Evolutionary conservation across 2,113 vertebrate genomes (phyloP).

Genomic region (Hippocampus zosterae): DNA sequence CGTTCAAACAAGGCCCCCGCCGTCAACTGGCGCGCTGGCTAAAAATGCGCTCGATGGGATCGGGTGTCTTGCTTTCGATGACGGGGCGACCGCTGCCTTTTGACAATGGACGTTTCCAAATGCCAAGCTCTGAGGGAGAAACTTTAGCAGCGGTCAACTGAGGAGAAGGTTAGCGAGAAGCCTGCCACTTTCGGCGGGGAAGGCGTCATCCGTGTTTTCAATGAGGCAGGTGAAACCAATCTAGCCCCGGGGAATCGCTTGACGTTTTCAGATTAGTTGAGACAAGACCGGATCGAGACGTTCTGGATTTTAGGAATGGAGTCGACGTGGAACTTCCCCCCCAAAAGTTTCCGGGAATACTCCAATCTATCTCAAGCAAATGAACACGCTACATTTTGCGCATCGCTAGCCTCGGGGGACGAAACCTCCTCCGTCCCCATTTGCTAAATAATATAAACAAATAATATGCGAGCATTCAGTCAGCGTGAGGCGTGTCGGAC

Average conservation of each 20-base stretch:
- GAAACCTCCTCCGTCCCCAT: too few relatives aligned
- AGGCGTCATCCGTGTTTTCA: slow-evolving; percentile 31
- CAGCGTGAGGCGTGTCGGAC: too few relatives aligned
- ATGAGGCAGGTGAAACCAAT: slow-evolving; percentile 18
- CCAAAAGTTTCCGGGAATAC: slow-evolving; percentile 18
- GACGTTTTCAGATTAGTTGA: slow-evolving; percentile 29
- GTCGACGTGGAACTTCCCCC: slow-evolving; percentile 5
- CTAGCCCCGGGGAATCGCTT: slow-evolving; percentile 42
- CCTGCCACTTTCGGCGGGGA: slow-evolving; percentile 21
- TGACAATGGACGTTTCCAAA: slow-evolving; percentile 11
- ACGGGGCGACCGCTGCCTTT: too few relatives aligned
- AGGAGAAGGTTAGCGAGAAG: slow-evolving; percentile 29
- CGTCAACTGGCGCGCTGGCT: too few relatives aligned
- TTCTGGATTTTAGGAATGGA: slow-evolving; percentile 7
- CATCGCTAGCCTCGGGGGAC: too few relatives aligned
- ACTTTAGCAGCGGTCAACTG: slow-evolving; percentile 20
- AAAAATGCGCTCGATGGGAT: background rate
- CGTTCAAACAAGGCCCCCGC: background rate
- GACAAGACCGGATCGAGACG: slow-evolving; percentile 36
- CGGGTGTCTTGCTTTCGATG: background rate
- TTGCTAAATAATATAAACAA: too few relatives aligned
- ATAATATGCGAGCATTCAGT: too few relatives aligned
- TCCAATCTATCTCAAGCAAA: background rate
- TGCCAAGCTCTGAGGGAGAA: slow-evolving; percentile 23
- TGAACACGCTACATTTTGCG: too few relatives aligned